A percentile compares a stretch with the other conserved stretches of the same genome.
These are phyloP conservation scores for Caenorhabditis sp. DNA, from an alignment of 2,888 invertebrate species.

Conservation along the genomic window DNA sequence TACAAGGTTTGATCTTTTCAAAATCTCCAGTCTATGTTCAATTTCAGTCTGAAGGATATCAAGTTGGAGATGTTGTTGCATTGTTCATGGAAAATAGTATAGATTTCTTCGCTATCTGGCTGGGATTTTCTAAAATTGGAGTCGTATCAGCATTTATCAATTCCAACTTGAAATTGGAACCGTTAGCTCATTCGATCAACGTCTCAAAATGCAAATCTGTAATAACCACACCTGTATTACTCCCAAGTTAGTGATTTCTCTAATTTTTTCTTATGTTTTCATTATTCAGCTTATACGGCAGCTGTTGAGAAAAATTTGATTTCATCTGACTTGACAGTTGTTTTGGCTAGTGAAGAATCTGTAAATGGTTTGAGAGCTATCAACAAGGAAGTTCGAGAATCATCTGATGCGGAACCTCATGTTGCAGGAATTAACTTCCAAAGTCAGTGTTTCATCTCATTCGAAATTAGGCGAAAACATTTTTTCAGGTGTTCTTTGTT, in stretches of 20 bases:
- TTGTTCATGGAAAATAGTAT: slow-evolving; percentile 90
- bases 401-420: slow-evolving; percentile 37
- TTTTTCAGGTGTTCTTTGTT: slow-evolving; percentile 77
- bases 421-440: slow-evolving; percentile 51
- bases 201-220: slow-evolving; percentile 85
- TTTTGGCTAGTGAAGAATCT: slow-evolving; percentile 33
- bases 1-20: too few relatives aligned
- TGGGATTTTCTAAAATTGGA: slow-evolving; percentile 84
- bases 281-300: slow-evolving; percentile 55
- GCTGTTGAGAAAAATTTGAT: slow-evolving; percentile 54
- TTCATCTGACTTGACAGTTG: slow-evolving; percentile 39
- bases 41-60: slow-evolving; percentile 56
- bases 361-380: slow-evolving; percentile 21
- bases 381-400: slow-evolving; percentile 27
- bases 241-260: slow-evolving; percentile 54
- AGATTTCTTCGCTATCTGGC: slow-evolving; percentile 89
- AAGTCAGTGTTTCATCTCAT: slow-evolving; percentile 14
- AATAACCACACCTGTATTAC: slow-evolving; percentile 73
- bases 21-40: too few relatives aligned
- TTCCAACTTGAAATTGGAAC: slow-evolving; percentile 84
- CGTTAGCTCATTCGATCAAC: slow-evolving; percentile 85
- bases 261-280: neutral
- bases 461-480: neutral
- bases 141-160: slow-evolving; percentile 84
- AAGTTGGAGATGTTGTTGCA: slow-evolving; percentile 84